phyloP scores from a whole-genome alignment of 2,888 invertebrate species.

The Trachelus troglodyta region DNA sequence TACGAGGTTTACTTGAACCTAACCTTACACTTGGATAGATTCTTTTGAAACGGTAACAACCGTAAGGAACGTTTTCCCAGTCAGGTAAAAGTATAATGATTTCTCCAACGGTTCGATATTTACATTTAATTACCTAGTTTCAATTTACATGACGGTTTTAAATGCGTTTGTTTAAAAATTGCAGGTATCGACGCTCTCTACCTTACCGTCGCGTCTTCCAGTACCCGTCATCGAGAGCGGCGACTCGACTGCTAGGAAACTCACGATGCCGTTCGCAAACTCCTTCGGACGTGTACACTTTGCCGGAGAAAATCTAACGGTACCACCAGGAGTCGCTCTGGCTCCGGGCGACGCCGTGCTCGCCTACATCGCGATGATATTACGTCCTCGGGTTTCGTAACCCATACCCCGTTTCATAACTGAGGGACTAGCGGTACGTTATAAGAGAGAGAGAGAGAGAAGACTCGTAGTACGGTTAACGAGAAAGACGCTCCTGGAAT shows the following conservation, averaged over 20 bases:
- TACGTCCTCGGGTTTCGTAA: constrained; percentile 59
- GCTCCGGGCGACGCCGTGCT: constrained; percentile 30
- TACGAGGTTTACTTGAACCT: neutral
- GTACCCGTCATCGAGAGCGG: constrained; percentile 9
- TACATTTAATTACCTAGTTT: neutral
- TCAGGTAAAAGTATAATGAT: neutral
- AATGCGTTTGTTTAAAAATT: neutral
- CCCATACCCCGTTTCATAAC: constrained; percentile 55
- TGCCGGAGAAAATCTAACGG: constrained; percentile 60
- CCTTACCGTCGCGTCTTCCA: neutral
- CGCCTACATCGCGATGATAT: constrained; percentile 47
- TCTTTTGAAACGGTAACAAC: constrained; percentile 7
- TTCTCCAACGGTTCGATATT: neutral
- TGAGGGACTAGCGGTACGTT: constrained; percentile 48
- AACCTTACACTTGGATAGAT: neutral
- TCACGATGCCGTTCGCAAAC: neutral
- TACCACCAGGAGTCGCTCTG: constrained; percentile 27
- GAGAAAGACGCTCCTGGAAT: neutral
- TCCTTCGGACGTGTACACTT: neutral
- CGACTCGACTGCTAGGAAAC: constrained; percentile 38
- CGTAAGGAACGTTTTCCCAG: constrained; percentile 29
- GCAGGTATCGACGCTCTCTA: neutral
- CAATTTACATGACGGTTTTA: neutral
- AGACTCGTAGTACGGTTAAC: neutral
- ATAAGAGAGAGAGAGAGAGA: too few species aligned